Percentiles rank a stretch among this genome's conserved stretches.
Evolutionary conservation across 1,140 invertebrate genomes (phyloP).

Genomic region (Tetramorium simillimum): DNA sequence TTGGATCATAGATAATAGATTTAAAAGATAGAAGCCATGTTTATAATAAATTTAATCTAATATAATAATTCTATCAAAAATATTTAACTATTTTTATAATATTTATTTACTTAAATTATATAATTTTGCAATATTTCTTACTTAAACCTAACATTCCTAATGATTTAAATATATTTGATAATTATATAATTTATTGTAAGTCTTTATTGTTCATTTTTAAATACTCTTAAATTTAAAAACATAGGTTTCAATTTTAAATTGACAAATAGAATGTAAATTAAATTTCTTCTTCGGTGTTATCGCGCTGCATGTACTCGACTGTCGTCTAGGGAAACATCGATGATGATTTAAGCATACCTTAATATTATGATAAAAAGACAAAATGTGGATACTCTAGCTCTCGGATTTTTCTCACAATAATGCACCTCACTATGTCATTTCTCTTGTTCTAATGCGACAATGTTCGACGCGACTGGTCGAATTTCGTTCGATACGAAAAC

Average conservation of each 20-base stretch:
- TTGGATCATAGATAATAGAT: neutral
- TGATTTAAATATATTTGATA: neutral
- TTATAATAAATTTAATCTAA: neutral
- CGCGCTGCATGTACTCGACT: slow-evolving; percentile 48
- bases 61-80: neutral
- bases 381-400: slow-evolving; percentile 52
- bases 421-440: slow-evolving; percentile 43
- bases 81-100: neutral
- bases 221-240: neutral
- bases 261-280: slow-evolving; percentile 22
- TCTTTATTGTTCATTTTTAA: neutral
- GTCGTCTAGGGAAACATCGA: slow-evolving; percentile 42
- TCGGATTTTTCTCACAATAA: slow-evolving; percentile 31
- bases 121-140: neutral
- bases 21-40: neutral
- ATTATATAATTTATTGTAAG: neutral
- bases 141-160: neutral
- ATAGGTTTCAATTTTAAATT: neutral
- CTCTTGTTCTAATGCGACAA: slow-evolving; percentile 53
- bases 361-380: slow-evolving; percentile 40
- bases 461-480: slow-evolving; percentile 51
- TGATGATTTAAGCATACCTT: slow-evolving; percentile 14
- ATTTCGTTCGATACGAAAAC: slow-evolving; percentile 30
- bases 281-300: slow-evolving; percentile 36
- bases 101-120: neutral